Evolutionary conservation across 2,888 invertebrate species (phyloP).

Genomic region (Agrochola circellaris): DNA sequence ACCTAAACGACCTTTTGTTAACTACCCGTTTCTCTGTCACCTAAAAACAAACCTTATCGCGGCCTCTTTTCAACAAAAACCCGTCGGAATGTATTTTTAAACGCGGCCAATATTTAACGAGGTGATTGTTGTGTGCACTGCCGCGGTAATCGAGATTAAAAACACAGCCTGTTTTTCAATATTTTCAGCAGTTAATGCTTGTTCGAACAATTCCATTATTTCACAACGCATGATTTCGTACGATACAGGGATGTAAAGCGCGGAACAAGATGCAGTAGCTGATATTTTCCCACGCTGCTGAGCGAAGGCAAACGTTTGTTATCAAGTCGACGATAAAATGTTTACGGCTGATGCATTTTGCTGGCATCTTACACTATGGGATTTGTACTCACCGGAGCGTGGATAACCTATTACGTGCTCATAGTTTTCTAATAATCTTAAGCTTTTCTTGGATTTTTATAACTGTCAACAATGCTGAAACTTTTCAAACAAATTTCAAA

Average conservation of each 20-base stretch:
- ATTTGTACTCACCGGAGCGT: conserved; percentile 18
- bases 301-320: conserved; percentile 38
- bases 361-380: conserved; percentile 28
- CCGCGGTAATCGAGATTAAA: conserved; percentile 45
- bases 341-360: conserved; percentile 51
- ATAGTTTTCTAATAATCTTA: conserved; percentile 15
- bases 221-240: conserved; percentile 16
- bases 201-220: conserved; percentile 46
- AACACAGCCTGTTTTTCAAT: conserved; percentile 48
- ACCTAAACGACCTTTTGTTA: conserved; percentile 48
- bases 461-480: background rate
- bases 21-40: conserved; percentile 30
- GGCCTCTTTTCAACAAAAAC: conserved; percentile 11
- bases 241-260: conserved; percentile 1
- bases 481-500: too few species aligned
- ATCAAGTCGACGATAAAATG: conserved; percentile 48
- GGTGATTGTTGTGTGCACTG: conserved; percentile 26
- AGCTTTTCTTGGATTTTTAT: background rate
- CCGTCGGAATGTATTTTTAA: conserved; percentile 15
- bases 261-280: conserved; percentile 11
- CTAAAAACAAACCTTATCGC: conserved; percentile 34
- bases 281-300: conserved; percentile 34
- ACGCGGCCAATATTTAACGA: conserved; percentile 32
- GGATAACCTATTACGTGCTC: conserved; percentile 4
- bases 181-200: conserved; percentile 50